A percentile compares a stretch with the other conserved stretches of the same genome.
Conservation (phyloP, 1,140 invertebrate genomes). For the Saccostrea echinata region DNA sequence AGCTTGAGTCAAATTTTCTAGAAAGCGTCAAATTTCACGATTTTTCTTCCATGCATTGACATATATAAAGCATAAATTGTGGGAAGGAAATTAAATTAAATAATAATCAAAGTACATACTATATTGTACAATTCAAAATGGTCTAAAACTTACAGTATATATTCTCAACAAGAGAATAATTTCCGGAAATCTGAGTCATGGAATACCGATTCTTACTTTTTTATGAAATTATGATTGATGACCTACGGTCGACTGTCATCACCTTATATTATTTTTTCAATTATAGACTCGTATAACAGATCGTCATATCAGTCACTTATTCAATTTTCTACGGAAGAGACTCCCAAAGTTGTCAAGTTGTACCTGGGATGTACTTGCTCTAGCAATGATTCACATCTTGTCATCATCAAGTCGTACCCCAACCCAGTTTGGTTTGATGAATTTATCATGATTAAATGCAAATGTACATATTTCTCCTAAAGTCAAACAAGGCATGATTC, state of each 20-base stretch:
- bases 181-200: neutral
- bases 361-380: constrained; percentile 1
- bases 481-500: no score
- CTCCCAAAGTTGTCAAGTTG: constrained; percentile 5
- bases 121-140: no score
- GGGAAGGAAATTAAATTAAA: neutral
- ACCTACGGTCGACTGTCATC: neutral
- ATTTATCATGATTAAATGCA: constrained; percentile 26
- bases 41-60: neutral
- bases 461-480: neutral
- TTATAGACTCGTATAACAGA: constrained; percentile 31
- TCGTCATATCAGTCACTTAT: constrained; percentile 24
- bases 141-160: no score
- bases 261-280: constrained; percentile 1
- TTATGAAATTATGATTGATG: constrained; percentile 17
- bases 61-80: neutral
- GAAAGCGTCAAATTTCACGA: neutral
- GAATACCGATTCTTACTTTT: neutral
- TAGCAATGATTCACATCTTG: constrained; percentile 6
- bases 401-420: constrained; percentile 13
- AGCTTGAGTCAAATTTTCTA: neutral
- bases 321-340: neutral
- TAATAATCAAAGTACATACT: no score
- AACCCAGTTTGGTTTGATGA: neutral
- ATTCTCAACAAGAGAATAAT: neutral